Evolutionary conservation across 2,888 invertebrate species (phyloP).

Genomic region (Stramonita haemastoma): DNA sequence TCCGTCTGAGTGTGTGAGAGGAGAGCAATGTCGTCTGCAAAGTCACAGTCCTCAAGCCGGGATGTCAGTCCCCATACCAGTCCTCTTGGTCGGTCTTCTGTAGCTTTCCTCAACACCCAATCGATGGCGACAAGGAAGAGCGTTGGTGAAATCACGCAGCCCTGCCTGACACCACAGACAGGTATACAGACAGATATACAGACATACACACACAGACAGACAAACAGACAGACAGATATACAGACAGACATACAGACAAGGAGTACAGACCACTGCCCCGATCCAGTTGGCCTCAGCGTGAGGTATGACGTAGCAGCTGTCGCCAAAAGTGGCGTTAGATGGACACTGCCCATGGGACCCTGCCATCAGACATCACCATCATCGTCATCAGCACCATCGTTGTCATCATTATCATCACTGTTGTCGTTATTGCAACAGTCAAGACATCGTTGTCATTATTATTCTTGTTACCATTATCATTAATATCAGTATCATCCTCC

Average conservation of each 20-base stretch:
- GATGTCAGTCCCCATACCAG: too few relatives aligned
- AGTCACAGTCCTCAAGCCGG: too few relatives aligned
- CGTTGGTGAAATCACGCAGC: too few relatives aligned
- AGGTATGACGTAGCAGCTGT: slow-evolving; percentile 48
- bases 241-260: not conserved
- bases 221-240: not conserved
- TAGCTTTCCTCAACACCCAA: too few relatives aligned
- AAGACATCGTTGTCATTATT: not conserved
- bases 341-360: not conserved
- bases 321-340: slow-evolving; percentile 19
- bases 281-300: slow-evolving; percentile 50
- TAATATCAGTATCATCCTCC: not conserved
- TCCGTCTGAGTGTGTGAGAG: too few relatives aligned
- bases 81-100: too few relatives aligned
- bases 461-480: not conserved
- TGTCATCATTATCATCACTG: not conserved
- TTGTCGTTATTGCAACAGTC: not conserved
- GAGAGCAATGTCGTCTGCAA: too few relatives aligned
- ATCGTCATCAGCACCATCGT: not conserved
- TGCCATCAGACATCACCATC: not conserved
- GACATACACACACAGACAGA: not conserved
- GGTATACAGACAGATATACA: too few relatives aligned
- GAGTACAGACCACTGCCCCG: slow-evolving; percentile 50
- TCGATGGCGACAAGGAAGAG: too few relatives aligned
- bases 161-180: too few relatives aligned